A percentile compares a stretch with the other conserved stretches of the same genome.
Evolutionary conservation across 2,888 invertebrate genomes (phyloP).

Genomic region (Smittia aterrima): DNA sequence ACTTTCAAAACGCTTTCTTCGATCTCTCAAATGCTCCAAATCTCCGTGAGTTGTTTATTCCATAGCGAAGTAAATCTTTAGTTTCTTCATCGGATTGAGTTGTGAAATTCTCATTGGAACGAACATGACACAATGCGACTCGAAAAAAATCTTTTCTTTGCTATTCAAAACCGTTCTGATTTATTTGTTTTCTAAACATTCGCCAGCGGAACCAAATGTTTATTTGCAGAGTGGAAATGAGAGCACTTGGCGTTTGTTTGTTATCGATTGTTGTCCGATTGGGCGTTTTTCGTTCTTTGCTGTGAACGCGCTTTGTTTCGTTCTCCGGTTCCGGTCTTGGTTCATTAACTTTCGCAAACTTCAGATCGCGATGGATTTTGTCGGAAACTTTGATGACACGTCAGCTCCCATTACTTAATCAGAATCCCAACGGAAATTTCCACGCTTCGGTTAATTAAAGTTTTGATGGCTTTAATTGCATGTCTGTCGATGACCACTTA

Average conservation of each 20-base stretch:
- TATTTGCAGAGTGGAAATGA: not conserved
- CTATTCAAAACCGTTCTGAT: not conserved
- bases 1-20: too few relatives aligned
- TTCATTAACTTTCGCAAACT: constrained; percentile 10
- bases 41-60: not conserved
- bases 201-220: not conserved
- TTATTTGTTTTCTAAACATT: not conserved
- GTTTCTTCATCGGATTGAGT: not conserved
- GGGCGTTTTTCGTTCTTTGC: constrained; percentile 7
- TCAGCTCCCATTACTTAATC: not conserved
- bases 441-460: not conserved
- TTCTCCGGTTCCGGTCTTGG: constrained; percentile 13
- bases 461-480: not conserved
- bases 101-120: not conserved
- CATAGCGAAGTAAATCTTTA: not conserved
- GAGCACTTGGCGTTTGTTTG: constrained; percentile 2
- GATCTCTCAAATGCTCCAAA: not conserved
- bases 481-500: not conserved
- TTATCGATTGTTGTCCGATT: constrained; percentile 5
- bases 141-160: not conserved
- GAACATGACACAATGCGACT: not conserved
- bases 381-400: too few relatives aligned
- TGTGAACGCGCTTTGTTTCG: not conserved
- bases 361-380: too few relatives aligned
- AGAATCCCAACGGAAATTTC: not conserved